These are phyloP conservation scores for Zaprionus africanus DNA, from an alignment of 1,140 invertebrate genomes.

Conservation along the genomic window DNA sequence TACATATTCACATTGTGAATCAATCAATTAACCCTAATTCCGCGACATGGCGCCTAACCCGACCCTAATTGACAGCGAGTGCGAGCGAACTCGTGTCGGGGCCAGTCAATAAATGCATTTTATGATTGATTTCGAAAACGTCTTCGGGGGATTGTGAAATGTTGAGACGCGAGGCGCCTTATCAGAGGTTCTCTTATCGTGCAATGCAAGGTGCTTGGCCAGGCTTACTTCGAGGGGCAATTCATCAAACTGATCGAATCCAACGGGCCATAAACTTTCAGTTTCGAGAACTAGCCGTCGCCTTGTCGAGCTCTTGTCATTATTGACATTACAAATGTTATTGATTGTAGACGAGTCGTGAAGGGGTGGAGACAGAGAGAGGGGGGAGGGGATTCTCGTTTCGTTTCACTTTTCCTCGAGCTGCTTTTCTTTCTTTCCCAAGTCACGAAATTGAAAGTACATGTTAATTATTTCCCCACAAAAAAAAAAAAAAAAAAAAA, in stretches of 20 bases:
- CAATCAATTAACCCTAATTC: slow-evolving; percentile 70
- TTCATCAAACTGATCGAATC: slow-evolving; percentile 74
- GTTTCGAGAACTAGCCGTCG: slow-evolving; percentile 34
- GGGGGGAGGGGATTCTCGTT: slow-evolving; percentile 11
- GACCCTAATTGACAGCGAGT: slow-evolving; percentile 55
- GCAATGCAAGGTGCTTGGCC: slow-evolving; percentile 61
- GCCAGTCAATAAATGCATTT: slow-evolving; percentile 61
- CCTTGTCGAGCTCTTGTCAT: slow-evolving; percentile 60
- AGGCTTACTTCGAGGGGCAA: slow-evolving; percentile 49
- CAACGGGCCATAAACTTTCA: slow-evolving; percentile 56
- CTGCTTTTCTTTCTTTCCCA: slow-evolving; percentile 39
- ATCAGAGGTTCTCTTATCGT: slow-evolving; percentile 44
- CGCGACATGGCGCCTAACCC: slow-evolving; percentile 52
- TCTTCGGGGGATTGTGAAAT: slow-evolving; percentile 37
- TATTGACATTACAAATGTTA: slow-evolving; percentile 82
- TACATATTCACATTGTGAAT: slow-evolving; percentile 14
- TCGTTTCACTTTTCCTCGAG: slow-evolving; percentile 40
- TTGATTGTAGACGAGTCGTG: slow-evolving; percentile 58
- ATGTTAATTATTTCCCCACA: slow-evolving; percentile 79
- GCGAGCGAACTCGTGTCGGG: slow-evolving; percentile 6
- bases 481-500: not conserved
- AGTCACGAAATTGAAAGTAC: slow-evolving; percentile 77
- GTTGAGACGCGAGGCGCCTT: slow-evolving; percentile 6
- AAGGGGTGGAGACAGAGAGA: not conserved
- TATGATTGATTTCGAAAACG: slow-evolving; percentile 56